Conservation (phyloP, 2,797 vertebrate genomes). For the Xerus rutilus region DNA sequence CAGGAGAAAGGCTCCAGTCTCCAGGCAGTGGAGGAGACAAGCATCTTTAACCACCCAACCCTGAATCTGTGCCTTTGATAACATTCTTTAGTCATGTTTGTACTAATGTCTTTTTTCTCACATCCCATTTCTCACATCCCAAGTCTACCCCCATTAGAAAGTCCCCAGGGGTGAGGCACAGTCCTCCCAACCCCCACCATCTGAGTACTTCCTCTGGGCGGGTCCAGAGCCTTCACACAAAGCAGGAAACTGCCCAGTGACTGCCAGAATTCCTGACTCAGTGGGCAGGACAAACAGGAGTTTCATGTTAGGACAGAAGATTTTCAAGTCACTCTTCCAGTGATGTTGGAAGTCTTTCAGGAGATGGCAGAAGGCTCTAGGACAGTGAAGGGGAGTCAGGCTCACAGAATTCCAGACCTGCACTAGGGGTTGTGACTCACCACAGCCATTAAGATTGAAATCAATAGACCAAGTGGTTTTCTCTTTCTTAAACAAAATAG, state of each 20-base stretch:
- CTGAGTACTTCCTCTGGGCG: slow-evolving; percentile 14
- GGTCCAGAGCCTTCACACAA: neutral
- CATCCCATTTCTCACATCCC: neutral
- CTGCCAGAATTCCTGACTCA: slow-evolving; percentile 55
- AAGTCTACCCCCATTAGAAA: neutral
- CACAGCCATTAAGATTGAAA: slow-evolving; percentile 24
- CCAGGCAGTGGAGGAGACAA: neutral
- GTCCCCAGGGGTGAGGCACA: neutral
- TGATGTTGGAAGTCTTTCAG: slow-evolving; percentile 33
- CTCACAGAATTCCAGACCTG: slow-evolving; percentile 1
- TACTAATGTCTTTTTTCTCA: neutral
- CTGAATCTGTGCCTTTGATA: neutral
- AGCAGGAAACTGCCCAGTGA: neutral
- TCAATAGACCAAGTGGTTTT: slow-evolving; percentile 56
- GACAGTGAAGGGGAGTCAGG: neutral
- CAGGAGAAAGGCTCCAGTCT: neutral
- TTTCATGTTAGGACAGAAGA: slow-evolving; percentile 52
- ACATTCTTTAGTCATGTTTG: neutral
- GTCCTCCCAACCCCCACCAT: neutral
- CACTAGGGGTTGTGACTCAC: slow-evolving; percentile 55
- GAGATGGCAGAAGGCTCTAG: neutral
- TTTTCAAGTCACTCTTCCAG: slow-evolving; percentile 44
- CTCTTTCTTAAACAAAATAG: slow-evolving; percentile 63
- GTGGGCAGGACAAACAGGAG: slow-evolving; percentile 67
- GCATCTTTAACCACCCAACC: neutral